Percentiles rank a stretch among this genome's conserved stretches.
Evolutionary conservation across 2,113 vertebrate species (phyloP).

Genomic region (Chaetorhynchus papuensis): DNA sequence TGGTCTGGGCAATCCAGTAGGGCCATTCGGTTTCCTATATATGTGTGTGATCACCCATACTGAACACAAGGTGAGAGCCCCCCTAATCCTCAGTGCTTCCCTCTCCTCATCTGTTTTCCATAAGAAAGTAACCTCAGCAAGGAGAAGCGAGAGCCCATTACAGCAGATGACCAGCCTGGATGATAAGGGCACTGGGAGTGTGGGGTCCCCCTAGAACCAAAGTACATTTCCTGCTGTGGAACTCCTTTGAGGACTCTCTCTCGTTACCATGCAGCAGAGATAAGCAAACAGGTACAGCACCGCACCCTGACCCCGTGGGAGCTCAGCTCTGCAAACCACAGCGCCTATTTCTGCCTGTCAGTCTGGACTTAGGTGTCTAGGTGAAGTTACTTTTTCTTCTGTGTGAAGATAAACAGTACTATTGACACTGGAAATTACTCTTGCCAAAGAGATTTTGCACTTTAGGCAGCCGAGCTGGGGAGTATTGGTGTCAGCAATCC

Average conservation of each 20-base stretch:
- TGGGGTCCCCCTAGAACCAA: accelerated
- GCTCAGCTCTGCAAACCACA: not conserved
- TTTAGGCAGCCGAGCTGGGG: not conserved
- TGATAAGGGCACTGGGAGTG: accelerated
- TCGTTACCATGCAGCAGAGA: not conserved
- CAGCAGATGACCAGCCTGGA: not conserved
- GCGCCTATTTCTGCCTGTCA: not conserved
- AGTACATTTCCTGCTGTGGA: not conserved
- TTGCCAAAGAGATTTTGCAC: not conserved
- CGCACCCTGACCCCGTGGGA: not conserved
- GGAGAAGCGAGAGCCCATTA: not conserved
- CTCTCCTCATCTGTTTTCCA: not conserved
- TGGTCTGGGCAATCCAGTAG: not conserved
- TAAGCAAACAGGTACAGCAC: not conserved
- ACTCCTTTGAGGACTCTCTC: not conserved
- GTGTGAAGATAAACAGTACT: constrained; percentile 5
- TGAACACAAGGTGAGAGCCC: not conserved
- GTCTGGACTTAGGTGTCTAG: not conserved
- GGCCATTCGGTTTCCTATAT: not conserved
- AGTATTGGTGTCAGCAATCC: not conserved
- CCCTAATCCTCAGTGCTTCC: not conserved
- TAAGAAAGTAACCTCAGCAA: not conserved
- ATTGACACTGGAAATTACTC: not conserved
- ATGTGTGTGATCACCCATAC: not conserved
- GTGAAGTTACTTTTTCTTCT: not conserved